These are phyloP conservation scores for Nebria brevicollis DNA, from an alignment of 2,888 invertebrate genomes.

Conservation along the genomic window DNA sequence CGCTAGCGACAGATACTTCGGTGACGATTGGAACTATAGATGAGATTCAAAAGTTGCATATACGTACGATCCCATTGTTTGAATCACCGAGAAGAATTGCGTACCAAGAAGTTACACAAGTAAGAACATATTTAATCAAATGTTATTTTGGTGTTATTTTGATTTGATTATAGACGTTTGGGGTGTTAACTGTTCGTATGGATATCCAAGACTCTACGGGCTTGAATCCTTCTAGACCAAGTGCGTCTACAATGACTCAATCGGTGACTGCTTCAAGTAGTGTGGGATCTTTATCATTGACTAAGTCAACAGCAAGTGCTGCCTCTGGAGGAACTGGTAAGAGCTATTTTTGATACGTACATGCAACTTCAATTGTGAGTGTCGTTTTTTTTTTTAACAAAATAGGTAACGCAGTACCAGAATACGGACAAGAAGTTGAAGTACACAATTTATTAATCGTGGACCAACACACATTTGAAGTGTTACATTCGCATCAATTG, in stretches of 20 bases:
- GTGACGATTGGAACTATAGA: conserved; percentile 97
- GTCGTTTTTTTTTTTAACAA: conserved; percentile 16
- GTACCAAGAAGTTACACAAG: conserved; percentile 91
- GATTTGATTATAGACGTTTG: conserved; percentile 68
- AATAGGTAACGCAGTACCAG: conserved; percentile 59
- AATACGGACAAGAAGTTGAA: conserved; percentile 84
- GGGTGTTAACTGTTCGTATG: conserved; percentile 88
- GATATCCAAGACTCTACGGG: conserved; percentile 87
- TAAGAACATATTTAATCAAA: conserved; percentile 52
- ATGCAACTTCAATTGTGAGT: too few relatives aligned
- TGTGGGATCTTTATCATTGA: conserved; percentile 62
- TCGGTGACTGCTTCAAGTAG: conserved; percentile 68
- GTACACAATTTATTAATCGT: conserved; percentile 90
- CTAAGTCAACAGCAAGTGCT: conserved; percentile 63
- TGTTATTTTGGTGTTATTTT: not conserved
- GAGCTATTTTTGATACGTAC: not conserved
- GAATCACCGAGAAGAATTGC: conserved; percentile 95
- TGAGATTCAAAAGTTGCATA: conserved; percentile 98
- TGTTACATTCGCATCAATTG: conserved; percentile 93
- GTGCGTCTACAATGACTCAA: conserved; percentile 82
- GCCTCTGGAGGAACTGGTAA: conserved; percentile 60
- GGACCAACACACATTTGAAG: conserved; percentile 97
- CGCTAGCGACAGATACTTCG: conserved; percentile 87
- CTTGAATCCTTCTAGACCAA: conserved; percentile 72
- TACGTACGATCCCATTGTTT: conserved; percentile 92